Evolutionary conservation across 2,797 vertebrate species (phyloP).

Genomic region (Diceros bicornis): DNA sequence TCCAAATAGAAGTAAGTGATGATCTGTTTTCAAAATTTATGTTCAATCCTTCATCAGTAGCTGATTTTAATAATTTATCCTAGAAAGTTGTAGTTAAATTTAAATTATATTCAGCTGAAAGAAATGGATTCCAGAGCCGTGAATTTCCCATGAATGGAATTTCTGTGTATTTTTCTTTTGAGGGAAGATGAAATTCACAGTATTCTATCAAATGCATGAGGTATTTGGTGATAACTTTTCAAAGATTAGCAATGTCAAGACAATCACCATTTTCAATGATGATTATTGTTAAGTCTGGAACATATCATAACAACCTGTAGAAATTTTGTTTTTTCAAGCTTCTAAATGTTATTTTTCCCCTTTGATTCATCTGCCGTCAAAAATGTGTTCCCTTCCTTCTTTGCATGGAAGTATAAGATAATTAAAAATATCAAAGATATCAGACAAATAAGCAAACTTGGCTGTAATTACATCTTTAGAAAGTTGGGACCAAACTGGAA

Average conservation of each 20-base stretch:
- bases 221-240: slow-evolving; percentile 11
- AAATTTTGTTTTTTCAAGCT: not conserved
- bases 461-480: not conserved
- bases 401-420: not conserved
- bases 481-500: not conserved
- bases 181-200: not conserved
- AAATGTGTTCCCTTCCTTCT: not conserved
- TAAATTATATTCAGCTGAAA: not conserved
- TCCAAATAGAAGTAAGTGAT: not conserved
- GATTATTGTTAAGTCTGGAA: not conserved
- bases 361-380: not conserved
- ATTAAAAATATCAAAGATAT: not conserved
- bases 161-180: not conserved
- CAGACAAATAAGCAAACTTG: not conserved
- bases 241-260: not conserved
- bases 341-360: not conserved
- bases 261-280: not conserved
- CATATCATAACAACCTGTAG: not conserved
- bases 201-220: not conserved
- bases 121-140: not conserved
- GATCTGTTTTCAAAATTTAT: not conserved
- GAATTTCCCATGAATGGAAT: not conserved
- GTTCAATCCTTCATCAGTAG: not conserved
- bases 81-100: not conserved
- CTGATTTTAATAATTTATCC: not conserved